Conservation (phyloP, 2,797 vertebrate species). For the Trichosurus vulpecula region DNA sequence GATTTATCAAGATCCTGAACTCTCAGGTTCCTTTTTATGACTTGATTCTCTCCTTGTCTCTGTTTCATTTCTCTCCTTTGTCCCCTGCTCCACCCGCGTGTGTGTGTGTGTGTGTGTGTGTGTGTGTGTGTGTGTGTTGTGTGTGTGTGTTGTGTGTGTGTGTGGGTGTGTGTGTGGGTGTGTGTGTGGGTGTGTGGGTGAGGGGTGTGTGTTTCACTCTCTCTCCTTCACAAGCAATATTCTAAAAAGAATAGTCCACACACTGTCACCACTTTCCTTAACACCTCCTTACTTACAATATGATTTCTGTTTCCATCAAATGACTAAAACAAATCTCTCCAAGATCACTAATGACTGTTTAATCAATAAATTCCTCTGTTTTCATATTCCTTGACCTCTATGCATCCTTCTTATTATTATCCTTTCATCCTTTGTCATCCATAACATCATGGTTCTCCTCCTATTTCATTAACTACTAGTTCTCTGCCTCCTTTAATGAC, state of each 20-base stretch:
- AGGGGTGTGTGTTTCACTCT: background rate
- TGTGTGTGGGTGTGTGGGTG: too few relatives aligned
- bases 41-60: background rate
- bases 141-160: too few relatives aligned
- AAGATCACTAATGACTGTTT: background rate
- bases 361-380: background rate
- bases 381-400: background rate
- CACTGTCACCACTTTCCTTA: background rate
- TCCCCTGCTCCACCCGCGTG: too few relatives aligned
- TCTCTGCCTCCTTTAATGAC: background rate
- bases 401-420: background rate
- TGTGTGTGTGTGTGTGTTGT: too few relatives aligned
- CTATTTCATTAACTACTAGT: background rate
- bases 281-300: background rate
- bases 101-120: too few relatives aligned
- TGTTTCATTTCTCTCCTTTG: background rate
- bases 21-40: background rate
- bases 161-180: too few relatives aligned
- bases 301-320: background rate
- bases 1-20: background rate
- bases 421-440: background rate
- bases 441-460: background rate
- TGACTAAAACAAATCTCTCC: background rate
- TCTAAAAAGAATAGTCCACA: background rate
- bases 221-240: background rate